Conservation (phyloP, 2,113 vertebrate species). For the Mus spicilegus region DNA sequence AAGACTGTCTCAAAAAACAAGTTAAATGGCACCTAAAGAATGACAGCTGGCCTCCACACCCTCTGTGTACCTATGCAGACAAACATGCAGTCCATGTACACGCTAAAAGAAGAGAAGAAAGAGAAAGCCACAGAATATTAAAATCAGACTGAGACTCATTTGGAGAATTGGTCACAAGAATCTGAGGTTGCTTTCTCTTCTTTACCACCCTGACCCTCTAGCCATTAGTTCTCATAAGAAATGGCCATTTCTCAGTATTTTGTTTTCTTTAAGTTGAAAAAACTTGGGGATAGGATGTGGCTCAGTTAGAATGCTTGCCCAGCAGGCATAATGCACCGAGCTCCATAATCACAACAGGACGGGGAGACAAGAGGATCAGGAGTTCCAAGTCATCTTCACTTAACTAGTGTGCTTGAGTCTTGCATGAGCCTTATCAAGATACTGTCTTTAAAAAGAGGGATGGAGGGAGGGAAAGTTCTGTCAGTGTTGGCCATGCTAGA, state of each 20-base stretch:
- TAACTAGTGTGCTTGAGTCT: neutral
- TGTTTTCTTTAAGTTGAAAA: slow-evolving; percentile 19
- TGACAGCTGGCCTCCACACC: neutral
- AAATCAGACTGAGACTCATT: neutral
- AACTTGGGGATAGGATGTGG: neutral
- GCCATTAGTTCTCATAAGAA: rapidly evolving
- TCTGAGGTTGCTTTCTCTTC: neutral
- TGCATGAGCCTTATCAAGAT: neutral
- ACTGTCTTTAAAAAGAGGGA: neutral
- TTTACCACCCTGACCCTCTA: neutral
- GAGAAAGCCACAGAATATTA: neutral
- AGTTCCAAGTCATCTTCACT: neutral
- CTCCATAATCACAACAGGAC: neutral
- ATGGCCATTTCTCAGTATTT: neutral
- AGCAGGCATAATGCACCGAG: too few relatives aligned
- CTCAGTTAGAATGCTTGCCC: neutral
- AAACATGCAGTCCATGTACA: neutral
- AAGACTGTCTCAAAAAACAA: neutral
- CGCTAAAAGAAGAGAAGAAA: too few relatives aligned
- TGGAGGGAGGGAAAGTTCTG: too few relatives aligned
- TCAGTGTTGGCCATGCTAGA: neutral
- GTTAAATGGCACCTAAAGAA: too few relatives aligned
- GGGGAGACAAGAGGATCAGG: neutral
- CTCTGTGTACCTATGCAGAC: neutral
- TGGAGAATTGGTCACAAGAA: neutral